Percentiles rank a stretch among this genome's conserved stretches.
phyloP scores from a whole-genome alignment of 2,888 invertebrate species.

The Synergus japonicus region DNA sequence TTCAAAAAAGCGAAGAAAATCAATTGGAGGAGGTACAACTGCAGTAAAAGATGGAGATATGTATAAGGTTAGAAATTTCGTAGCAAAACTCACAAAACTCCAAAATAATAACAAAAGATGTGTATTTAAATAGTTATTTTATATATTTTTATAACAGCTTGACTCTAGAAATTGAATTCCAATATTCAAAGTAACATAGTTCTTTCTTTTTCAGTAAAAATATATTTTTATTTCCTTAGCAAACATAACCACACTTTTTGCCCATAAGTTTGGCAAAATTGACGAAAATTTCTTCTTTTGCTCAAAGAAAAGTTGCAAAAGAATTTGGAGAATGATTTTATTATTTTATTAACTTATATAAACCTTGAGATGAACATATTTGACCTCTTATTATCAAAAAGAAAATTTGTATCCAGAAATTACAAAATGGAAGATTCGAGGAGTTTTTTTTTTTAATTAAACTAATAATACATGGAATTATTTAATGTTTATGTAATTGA shows the following conservation, averaged over 20 bases:
- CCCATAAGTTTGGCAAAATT: neutral
- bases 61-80: slow-evolving; percentile 65
- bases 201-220: neutral
- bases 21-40: slow-evolving; percentile 52
- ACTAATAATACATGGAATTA: too few relatives aligned
- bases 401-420: too few relatives aligned
- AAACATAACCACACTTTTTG: neutral
- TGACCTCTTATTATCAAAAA: too few relatives aligned
- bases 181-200: slow-evolving; percentile 6
- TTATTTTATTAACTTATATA: too few relatives aligned
- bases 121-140: neutral
- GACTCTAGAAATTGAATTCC: neutral
- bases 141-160: neutral
- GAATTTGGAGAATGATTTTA: too few relatives aligned
- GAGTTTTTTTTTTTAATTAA: too few relatives aligned
- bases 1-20: slow-evolving; percentile 69
- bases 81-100: neutral
- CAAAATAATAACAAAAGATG: neutral
- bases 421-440: too few relatives aligned
- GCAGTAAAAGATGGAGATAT: slow-evolving; percentile 67
- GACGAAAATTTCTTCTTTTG: neutral
- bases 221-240: too few relatives aligned
- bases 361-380: too few relatives aligned
- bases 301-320: too few relatives aligned
- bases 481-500: too few relatives aligned